These are phyloP conservation scores for Promerops cafer DNA, from an alignment of 2,113 vertebrate genomes.

Conservation along the genomic window DNA sequence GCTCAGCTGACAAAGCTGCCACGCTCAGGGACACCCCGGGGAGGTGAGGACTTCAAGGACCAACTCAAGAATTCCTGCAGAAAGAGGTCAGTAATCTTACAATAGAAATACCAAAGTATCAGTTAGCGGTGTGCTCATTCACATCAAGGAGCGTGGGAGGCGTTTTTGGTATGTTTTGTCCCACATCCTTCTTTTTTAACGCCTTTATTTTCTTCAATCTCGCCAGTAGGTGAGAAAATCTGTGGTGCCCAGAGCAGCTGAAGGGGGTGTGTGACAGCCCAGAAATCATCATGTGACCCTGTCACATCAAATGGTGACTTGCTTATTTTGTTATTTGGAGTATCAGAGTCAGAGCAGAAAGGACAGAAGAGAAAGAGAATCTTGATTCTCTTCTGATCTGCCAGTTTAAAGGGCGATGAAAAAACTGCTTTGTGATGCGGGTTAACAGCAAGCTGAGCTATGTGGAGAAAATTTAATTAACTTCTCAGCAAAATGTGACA, in stretches of 20 bases:
- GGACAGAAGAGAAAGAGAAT: background rate
- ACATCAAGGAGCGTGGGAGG: background rate
- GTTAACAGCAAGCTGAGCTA: background rate
- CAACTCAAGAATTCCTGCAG: background rate
- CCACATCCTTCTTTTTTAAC: background rate
- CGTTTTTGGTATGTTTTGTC: background rate
- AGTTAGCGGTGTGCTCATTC: background rate
- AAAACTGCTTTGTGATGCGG: background rate
- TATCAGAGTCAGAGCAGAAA: background rate
- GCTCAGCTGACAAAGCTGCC: background rate
- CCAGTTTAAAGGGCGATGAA: background rate
- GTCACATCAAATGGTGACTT: fast-evolving
- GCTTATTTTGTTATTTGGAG: background rate
- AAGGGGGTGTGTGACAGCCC: background rate
- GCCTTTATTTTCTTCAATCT: background rate
- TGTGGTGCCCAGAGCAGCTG: background rate
- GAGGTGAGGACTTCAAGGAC: background rate
- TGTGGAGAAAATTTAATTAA: background rate
- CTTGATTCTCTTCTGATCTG: background rate
- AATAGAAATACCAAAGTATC: background rate
- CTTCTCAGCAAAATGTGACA: background rate
- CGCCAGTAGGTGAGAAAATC: background rate
- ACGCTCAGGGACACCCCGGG: background rate
- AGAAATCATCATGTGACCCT: background rate
- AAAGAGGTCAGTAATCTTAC: background rate